Conservation (phyloP, 2,113 vertebrate genomes). For the Perca schrenkii region DNA sequence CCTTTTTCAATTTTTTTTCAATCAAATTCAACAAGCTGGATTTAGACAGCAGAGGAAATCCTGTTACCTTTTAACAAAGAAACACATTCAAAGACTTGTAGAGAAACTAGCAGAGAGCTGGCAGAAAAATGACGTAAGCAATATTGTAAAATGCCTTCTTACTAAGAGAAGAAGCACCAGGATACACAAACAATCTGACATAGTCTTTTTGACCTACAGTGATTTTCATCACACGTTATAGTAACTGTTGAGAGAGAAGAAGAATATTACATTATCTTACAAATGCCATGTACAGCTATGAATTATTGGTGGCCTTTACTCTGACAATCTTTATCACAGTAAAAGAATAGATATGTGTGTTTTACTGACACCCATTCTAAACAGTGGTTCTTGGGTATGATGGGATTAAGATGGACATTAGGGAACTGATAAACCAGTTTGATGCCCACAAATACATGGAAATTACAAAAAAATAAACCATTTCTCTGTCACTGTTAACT, state of each 20-base stretch:
- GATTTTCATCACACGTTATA: background rate
- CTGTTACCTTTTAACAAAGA: slow-evolving; percentile 53
- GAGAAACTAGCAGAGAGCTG: slow-evolving; percentile 16
- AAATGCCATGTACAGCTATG: background rate
- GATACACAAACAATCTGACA: background rate
- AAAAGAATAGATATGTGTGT: background rate
- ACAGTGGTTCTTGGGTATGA: background rate
- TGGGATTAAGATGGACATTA: slow-evolving; percentile 39
- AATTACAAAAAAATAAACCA: background rate
- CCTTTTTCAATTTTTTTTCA: slow-evolving; percentile 13
- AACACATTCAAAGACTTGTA: slow-evolving; percentile 37
- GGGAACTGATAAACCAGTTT: slow-evolving; percentile 27
- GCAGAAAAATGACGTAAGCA: background rate
- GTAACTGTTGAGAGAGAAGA: background rate
- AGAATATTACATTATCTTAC: background rate
- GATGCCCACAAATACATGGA: background rate
- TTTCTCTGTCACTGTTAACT: background rate
- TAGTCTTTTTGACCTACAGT: background rate
- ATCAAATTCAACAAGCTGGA: slow-evolving; percentile 59
- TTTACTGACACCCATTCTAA: too few species aligned
- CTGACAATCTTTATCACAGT: background rate
- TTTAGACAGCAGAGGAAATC: slow-evolving; percentile 61
- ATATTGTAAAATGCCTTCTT: slow-evolving; percentile 27
- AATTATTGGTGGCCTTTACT: background rate
- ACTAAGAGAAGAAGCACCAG: background rate